Evolutionary conservation across 2,797 vertebrate genomes (phyloP).

Genomic region (Myotis pilosus): DNA sequence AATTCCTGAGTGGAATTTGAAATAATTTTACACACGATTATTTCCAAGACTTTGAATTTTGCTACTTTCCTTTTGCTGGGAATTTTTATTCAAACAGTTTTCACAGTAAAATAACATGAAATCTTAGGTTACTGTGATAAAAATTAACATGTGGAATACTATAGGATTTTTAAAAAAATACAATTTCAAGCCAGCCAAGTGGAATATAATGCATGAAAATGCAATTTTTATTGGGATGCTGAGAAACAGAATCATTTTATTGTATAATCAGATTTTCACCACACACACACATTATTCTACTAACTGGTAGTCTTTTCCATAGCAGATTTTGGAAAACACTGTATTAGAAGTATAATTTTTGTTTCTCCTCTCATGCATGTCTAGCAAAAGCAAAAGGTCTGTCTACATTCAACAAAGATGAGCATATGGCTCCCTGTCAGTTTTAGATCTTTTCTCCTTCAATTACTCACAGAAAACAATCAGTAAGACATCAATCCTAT

Average conservation of each 20-base stretch:
- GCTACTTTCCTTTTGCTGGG: not conserved
- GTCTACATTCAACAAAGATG: not conserved
- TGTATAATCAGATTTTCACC: not conserved
- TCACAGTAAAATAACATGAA: not conserved
- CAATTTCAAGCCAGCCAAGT: not conserved
- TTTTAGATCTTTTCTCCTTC: not conserved
- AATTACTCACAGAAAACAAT: slow-evolving; percentile 34
- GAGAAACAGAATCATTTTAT: not conserved
- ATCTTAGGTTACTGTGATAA: not conserved
- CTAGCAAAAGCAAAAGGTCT: not conserved
- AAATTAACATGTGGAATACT: not conserved
- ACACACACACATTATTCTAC: not conserved
- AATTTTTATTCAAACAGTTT: not conserved
- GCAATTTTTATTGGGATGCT: not conserved
- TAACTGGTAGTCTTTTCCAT: not conserved
- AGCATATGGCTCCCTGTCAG: slow-evolving; percentile 55
- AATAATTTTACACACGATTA: not conserved
- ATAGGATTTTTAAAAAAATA: not conserved
- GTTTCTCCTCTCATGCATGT: not conserved
- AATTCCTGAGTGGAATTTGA: not conserved
- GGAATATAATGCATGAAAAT: not conserved
- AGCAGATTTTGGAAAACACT: not conserved
- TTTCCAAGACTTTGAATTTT: not conserved
- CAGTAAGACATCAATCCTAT: slow-evolving; percentile 5
- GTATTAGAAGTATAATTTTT: not conserved